Evolutionary conservation across 2,888 invertebrate genomes (phyloP).

Genomic region (Cephus rjabovi): DNA sequence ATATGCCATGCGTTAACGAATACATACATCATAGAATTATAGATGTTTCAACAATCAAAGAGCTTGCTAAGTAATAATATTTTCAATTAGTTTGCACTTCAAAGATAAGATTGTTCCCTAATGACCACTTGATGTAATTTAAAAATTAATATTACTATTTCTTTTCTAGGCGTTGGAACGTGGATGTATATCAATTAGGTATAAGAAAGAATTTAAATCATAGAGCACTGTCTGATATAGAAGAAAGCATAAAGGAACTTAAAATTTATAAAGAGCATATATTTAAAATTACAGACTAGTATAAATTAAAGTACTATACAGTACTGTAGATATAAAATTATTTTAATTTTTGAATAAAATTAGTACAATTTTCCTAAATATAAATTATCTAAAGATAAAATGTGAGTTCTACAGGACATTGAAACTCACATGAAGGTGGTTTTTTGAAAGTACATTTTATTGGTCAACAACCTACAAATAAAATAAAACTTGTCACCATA

Average conservation of each 20-base stretch:
- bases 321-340: no score
- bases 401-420: background rate
- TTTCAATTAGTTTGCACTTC: constrained; percentile 1
- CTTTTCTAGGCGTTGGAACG: constrained; percentile 79
- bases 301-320: background rate
- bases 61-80: constrained; percentile 70
- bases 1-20: constrained; percentile 82
- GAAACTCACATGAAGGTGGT: background rate
- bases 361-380: background rate
- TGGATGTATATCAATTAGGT: constrained; percentile 69
- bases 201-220: constrained; percentile 78
- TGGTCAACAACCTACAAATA: background rate
- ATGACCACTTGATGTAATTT: background rate
- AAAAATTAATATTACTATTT: constrained; percentile 7
- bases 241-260: constrained; percentile 87
- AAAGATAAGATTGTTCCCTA: background rate
- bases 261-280: constrained; percentile 75
- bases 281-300: constrained; percentile 27
- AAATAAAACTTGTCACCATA: background rate
- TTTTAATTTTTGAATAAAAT: no score
- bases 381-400: background rate
- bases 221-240: constrained; percentile 85
- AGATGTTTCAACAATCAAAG: constrained; percentile 92
- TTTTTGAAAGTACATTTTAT: background rate
- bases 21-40: constrained; percentile 93